Base-by-base conservation (phyloP, 2,797 vertebrate genomes). In the Neomorphus geoffroyi region DNA sequence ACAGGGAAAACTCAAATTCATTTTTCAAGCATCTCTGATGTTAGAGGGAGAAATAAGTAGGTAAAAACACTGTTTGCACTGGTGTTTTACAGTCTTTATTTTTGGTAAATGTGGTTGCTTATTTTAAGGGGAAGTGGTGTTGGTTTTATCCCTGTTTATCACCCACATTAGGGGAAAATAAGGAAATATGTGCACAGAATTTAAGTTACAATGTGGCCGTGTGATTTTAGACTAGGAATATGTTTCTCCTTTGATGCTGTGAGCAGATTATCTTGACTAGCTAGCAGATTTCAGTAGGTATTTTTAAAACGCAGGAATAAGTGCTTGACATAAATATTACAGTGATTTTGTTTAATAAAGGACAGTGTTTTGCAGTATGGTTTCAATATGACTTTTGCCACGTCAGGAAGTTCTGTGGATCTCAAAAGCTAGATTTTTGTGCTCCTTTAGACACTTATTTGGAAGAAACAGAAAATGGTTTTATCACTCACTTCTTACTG, bases 401-500 rank as follows among this genome's bases (percentile, higher is more conserved):
- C 1, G 0, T 64, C 16, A 8, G 21, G 9, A 57, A 22, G 43
- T 46, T 83, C 48, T 6, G 12, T 18, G 33, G 43, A 48, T 80
- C 70, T 70, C 51, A 45, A 58, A 75, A 81, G 53, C 72, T 73
- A 6, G 4, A 16, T 4, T 56, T 92, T 88, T 81, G 23, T 53
- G 22, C 53, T 92, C 30, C 48, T 84, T 77, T 58, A 81, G n/a
- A 45, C 62, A 7, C 43, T 15, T 83, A 81, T 91, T 75, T 92
- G 50, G 79, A 83, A 73, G 69, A 78, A 90, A n/a, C 8, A 92
- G 69, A 94, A 90, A 75, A 84, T 26, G 9, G 22, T 71, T 88
- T 81, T 91, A 50, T 90, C 71, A 54, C 58, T 94, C 81, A 23
- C 51, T 95, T 91, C 73, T 54, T 86, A 37, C 90, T 85, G 80